Conservation (phyloP, 2,888 invertebrate genomes). For the Serripes groenlandicus region DNA sequence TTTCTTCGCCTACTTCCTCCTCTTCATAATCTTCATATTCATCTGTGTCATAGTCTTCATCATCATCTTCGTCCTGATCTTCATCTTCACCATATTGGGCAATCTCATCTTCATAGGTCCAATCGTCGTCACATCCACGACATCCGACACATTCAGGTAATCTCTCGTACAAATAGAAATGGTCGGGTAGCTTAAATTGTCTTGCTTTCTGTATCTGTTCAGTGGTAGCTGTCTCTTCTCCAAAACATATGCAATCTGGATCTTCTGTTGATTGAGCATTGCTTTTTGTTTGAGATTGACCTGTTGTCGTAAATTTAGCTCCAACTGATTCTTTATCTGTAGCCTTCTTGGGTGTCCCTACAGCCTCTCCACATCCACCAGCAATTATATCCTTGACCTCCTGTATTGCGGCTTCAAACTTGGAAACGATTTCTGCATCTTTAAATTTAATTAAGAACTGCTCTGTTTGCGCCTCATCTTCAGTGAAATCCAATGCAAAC, state of each 20-base stretch:
- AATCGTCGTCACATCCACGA: conserved; percentile 81
- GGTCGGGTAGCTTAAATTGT: conserved; percentile 81
- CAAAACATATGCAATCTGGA: conserved; percentile 79
- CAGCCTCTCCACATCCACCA: conserved; percentile 1
- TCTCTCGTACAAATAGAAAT: conserved; percentile 84
- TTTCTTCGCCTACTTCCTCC: conserved; percentile 68
- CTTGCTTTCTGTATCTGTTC: conserved; percentile 81
- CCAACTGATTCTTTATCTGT: neutral
- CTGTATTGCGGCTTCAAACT: conserved; percentile 91
- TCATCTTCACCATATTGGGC: conserved; percentile 63
- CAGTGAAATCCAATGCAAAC: conserved; percentile 94
- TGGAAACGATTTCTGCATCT: conserved; percentile 91
- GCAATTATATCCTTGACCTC: conserved; percentile 87
- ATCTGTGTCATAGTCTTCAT: conserved; percentile 55
- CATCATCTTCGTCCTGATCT: conserved; percentile 63
- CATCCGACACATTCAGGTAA: conserved; percentile 84
- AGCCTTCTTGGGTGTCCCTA: neutral
- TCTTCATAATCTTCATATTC: conserved; percentile 66
- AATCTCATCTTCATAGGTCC: conserved; percentile 31
- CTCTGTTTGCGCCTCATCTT: conserved; percentile 90
- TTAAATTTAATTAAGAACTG: conserved; percentile 94
- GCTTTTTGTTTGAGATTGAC: no score
- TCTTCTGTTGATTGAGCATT: neutral
- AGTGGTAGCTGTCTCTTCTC: conserved; percentile 76
- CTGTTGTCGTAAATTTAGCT: neutral